Conservation (phyloP, 2,797 vertebrate genomes). For the Amphiprion clarkii region DNA sequence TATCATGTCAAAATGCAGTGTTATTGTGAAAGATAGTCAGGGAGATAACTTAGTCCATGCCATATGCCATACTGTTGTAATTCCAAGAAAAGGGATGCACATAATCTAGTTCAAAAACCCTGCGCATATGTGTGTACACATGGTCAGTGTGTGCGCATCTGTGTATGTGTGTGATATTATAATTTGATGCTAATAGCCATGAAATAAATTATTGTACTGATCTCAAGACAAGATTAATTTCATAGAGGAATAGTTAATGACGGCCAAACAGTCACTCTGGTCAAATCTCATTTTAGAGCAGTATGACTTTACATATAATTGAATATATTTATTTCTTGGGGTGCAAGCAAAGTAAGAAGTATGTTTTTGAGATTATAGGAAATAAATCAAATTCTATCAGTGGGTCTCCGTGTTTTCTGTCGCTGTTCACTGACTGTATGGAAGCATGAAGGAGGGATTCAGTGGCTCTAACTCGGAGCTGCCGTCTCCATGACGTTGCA, state of each 20-base stretch:
- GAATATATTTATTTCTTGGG: slow-evolving; percentile 86
- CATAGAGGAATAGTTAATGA: slow-evolving; percentile 41
- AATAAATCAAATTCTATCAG: slow-evolving; percentile 91
- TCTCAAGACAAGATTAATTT: slow-evolving; percentile 56
- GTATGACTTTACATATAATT: slow-evolving; percentile 78
- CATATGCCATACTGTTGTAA: slow-evolving; percentile 68
- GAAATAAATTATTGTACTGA: slow-evolving; percentile 65
- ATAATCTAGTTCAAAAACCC: slow-evolving; percentile 51
- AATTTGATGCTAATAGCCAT: slow-evolving; percentile 71
- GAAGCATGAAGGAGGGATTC: background rate
- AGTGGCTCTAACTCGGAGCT: background rate
- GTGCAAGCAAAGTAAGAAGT: slow-evolving; percentile 86
- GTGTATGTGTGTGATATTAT: slow-evolving; percentile 68
- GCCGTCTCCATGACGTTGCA: background rate
- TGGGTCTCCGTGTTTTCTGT: slow-evolving; percentile 64
- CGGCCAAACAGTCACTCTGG: slow-evolving; percentile 59
- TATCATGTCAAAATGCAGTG: slow-evolving; percentile 80
- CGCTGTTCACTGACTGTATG: background rate
- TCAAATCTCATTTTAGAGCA: slow-evolving; percentile 67
- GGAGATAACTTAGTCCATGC: slow-evolving; percentile 69
- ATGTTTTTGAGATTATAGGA: slow-evolving; percentile 89
- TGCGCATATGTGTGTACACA: slow-evolving; percentile 53
- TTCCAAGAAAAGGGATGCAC: slow-evolving; percentile 57
- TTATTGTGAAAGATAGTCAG: slow-evolving; percentile 79
- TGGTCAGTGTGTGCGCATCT: slow-evolving; percentile 53